Evolutionary conservation across 2,113 vertebrate species (phyloP), one percentile per base, ranked within the genome.

Genomic region (Aleadryas rufinucha): DNA sequence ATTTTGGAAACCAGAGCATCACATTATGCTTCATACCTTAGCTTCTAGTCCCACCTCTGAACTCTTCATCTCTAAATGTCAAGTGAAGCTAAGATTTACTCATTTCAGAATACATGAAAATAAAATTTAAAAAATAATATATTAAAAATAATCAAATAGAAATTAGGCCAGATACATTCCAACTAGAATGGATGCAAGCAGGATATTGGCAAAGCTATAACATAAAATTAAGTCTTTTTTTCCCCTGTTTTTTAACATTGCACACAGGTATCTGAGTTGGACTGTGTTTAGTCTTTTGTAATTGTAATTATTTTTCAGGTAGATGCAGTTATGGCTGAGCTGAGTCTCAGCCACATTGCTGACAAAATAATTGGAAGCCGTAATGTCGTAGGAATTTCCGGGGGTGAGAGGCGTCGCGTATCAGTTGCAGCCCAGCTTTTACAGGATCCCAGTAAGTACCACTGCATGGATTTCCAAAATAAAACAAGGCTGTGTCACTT

Each of bases 341-440:
- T 99, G 91, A 99, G 98, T 61, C 98, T 99, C 90, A 98, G 95
- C 81, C 98, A 99, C 4, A 98, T 99, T 96, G 99, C 99, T 53
- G 97, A 98, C 93, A 99, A 92, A 60, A 97, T 99, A 52, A 99
- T 99, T 21, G 99, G 99, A 92, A 99, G 98, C 50, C 97, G 91
- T 7, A 78, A 98, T 75, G 98, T 98, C 10, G 95, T 97, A 13
- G 99, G 99, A 31, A 99, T 99, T 97, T 99, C 99, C 20, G 98
- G 97, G 14, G 99, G 99, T 2, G 99, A 99, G 97, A 98, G 98
- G 86, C 98, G 99, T 42, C 98, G 99, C 37, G 99, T 99, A 56
- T 99, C 99, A 81, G 99, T 99, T 4, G 99, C 99, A 91, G 98
- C 98, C 65, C 99, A 99, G 94, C 98, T 99, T 33, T 98, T 99